Percentiles rank a stretch among this genome's conserved stretches.
phyloP scores from a whole-genome alignment of 2,888 invertebrate species.

The Agrotis puta region DNA sequence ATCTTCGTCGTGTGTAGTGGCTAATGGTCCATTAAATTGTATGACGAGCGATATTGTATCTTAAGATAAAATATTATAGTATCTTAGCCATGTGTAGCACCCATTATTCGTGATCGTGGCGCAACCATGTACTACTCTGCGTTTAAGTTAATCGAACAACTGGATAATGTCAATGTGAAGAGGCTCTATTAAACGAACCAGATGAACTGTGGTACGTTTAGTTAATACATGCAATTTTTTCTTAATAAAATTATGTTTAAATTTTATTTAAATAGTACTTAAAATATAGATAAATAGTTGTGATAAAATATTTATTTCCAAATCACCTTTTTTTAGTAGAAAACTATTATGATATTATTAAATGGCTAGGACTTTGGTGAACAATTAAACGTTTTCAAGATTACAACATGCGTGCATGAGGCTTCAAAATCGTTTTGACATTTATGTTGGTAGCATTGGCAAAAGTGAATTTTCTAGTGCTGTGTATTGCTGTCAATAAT shows the following conservation, averaged over 20 bases:
- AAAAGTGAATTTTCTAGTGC: slow-evolving; percentile 84
- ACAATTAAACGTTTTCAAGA: slow-evolving; percentile 54
- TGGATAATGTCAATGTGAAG: slow-evolving; percentile 4
- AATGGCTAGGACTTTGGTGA: too few species aligned
- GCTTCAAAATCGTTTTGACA: slow-evolving; percentile 53
- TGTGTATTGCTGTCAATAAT: slow-evolving; percentile 87
- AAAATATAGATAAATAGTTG: not conserved
- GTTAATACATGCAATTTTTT: not conserved
- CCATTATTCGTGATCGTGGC: too few species aligned
- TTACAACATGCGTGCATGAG: slow-evolving; percentile 51
- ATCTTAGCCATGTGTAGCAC: too few species aligned
- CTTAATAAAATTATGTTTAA: not conserved
- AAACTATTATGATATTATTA: not conserved
- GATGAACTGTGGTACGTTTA: not conserved
- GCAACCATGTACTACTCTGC: too few species aligned
- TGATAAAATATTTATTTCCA: fast-evolving
- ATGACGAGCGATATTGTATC: too few species aligned
- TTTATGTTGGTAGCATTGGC: slow-evolving; percentile 61
- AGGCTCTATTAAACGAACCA: fast-evolving
- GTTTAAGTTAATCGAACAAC: not conserved
- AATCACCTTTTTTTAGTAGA: not conserved
- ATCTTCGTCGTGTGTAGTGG: too few species aligned
- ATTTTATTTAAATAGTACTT: not conserved
- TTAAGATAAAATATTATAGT: too few species aligned
- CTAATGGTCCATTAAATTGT: too few species aligned